Base-by-base conservation (phyloP, 1,140 invertebrate species). In the Lucilia sericata region DNA sequence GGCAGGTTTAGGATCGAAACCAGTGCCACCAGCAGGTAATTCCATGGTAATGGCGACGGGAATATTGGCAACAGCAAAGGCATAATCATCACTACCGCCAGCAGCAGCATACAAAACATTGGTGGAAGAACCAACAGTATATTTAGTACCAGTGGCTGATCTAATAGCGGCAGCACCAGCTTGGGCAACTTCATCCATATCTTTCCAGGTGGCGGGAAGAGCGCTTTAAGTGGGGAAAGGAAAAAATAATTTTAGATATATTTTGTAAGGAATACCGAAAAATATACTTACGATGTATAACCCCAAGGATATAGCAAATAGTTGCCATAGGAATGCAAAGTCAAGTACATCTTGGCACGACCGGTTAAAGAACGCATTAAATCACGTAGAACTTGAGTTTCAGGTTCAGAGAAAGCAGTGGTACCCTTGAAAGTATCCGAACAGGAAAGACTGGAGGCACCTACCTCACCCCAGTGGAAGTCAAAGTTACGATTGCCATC, bases 231-330 rank as follows among this genome's bases (percentile, higher is more conserved):
- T 19, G 12, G 25, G 13, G 12, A 21, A 42, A 42, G 9, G 5
- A 84, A 93, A 87, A 78, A 19, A 92, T 84, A 12, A 51, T 80
- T 60, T 74, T 8, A 34, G 36, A 36, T 36, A 30, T 30, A 30
- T 30, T 30, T 82, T 82, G 8, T 17, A 74, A 30, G 21, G 1
- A 12, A 13, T 55, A 30, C 25, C 3, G 42, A 75, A 47, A 42
- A 55, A 13, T 74, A 55, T 34, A 80, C 89, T 89, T 82, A 91
- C 90, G 86, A 87, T 34, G 94, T 95, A 86, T 93, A 95, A 51
- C 95, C 95, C 93, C 94, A 96, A 25, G 95, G 95, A 86, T 95
- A 95, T 14, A 96, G 87, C 85, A 95, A 90, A 87, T 94, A 94
- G 87, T 94, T 93, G 83, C 94, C 94, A 85, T 93, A 94, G 49